phyloP scores from a whole-genome alignment of 2,797 vertebrate genomes.

The Sebastes hubbsi region DNA sequence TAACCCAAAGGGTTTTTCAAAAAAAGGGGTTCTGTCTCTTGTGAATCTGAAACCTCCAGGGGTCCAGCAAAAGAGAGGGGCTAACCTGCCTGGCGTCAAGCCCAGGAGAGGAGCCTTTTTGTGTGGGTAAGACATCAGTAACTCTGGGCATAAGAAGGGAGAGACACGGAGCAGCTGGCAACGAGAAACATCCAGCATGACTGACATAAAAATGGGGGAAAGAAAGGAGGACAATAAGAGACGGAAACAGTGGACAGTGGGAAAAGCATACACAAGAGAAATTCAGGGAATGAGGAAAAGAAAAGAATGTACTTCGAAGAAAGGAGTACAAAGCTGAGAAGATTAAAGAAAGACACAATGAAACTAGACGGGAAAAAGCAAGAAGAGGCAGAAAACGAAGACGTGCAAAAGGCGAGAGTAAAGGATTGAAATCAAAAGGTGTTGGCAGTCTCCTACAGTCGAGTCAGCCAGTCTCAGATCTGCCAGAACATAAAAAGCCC shows the following conservation, averaged over 20 bases:
- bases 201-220: slow-evolving; percentile 46
- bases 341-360: slow-evolving; percentile 18
- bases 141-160: slow-evolving; percentile 43
- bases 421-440: slow-evolving; percentile 37
- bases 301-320: not conserved
- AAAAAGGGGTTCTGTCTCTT: slow-evolving; percentile 48
- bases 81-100: slow-evolving; percentile 75
- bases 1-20: slow-evolving; percentile 20
- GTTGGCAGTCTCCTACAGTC: slow-evolving; percentile 22
- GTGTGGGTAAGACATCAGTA: slow-evolving; percentile 72
- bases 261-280: slow-evolving; percentile 67
- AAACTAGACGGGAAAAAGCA: not conserved
- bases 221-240: slow-evolving; percentile 38
- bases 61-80: slow-evolving; percentile 56
- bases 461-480: slow-evolving; percentile 45
- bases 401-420: slow-evolving; percentile 1
- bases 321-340: not conserved
- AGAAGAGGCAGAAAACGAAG: slow-evolving; percentile 3
- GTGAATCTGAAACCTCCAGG: slow-evolving; percentile 63
- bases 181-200: slow-evolving; percentile 56
- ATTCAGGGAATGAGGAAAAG: slow-evolving; percentile 7
- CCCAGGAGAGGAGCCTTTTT: slow-evolving; percentile 74
- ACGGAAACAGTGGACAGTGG: slow-evolving; percentile 53
- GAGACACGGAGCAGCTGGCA: slow-evolving; percentile 58
- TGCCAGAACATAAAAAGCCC: slow-evolving; percentile 53